Percentiles rank a stretch among this genome's conserved stretches.
Conservation (phyloP, 2,888 invertebrate genomes). For the Philereme vetulata region DNA sequence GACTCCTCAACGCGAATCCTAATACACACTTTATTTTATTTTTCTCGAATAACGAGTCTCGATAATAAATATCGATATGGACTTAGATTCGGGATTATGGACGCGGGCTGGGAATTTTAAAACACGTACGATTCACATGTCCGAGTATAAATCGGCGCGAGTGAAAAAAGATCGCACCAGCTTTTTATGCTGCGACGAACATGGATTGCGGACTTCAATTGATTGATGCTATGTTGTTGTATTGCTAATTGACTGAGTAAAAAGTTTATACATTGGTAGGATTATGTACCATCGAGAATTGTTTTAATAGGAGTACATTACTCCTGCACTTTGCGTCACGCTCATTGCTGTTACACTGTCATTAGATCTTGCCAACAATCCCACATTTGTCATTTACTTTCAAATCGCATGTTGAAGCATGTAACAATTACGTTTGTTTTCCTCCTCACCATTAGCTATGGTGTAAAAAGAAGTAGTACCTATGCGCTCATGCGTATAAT, state of each 20-base stretch:
- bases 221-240: slow-evolving; percentile 37
- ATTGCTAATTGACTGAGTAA: slow-evolving; percentile 36
- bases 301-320: slow-evolving; percentile 13
- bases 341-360: slow-evolving; percentile 42
- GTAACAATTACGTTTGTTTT: slow-evolving; percentile 62
- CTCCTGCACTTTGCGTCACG: slow-evolving; percentile 36
- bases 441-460: slow-evolving; percentile 54
- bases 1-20: slow-evolving; percentile 77
- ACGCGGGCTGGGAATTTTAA: slow-evolving; percentile 63
- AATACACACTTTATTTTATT: slow-evolving; percentile 82
- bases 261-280: slow-evolving; percentile 27
- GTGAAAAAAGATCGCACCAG: slow-evolving; percentile 38
- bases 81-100: slow-evolving; percentile 72
- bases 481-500: slow-evolving; percentile 62
- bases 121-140: slow-evolving; percentile 48
- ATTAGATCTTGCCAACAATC: slow-evolving; percentile 53
- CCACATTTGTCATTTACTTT: slow-evolving; percentile 60
- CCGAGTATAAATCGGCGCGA: slow-evolving; percentile 39
- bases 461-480: slow-evolving; percentile 61
- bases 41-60: slow-evolving; percentile 73
- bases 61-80: slow-evolving; percentile 76
- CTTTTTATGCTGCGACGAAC: slow-evolving; percentile 36
- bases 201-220: slow-evolving; percentile 31
- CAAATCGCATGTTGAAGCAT: slow-evolving; percentile 57
- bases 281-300: slow-evolving; percentile 7